A percentile compares a stretch with the other conserved stretches of the same genome.
These are phyloP conservation scores for Alauda arvensis DNA, from an alignment of 2,797 vertebrate genomes.

Conservation along the genomic window DNA sequence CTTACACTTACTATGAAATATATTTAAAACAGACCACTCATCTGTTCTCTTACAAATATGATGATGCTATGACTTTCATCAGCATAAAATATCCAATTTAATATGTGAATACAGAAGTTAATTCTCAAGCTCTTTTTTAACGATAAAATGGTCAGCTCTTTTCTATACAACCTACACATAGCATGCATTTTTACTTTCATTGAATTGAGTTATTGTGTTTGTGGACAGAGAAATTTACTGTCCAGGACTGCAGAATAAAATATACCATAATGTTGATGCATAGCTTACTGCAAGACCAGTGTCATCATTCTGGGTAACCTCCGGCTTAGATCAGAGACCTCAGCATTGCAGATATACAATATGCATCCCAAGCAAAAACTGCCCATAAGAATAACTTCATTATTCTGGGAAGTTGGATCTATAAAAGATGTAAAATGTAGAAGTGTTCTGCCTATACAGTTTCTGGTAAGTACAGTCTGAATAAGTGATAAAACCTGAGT, in stretches of 20 bases:
- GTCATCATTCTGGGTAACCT: constrained; percentile 65
- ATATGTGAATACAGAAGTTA: not conserved
- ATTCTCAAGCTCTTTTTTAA: constrained; percentile 2
- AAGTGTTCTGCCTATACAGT: constrained; percentile 60
- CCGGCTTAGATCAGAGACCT: constrained; percentile 60
- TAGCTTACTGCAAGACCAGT: constrained; percentile 51
- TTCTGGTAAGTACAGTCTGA: constrained; percentile 73
- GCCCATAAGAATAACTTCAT: constrained; percentile 71
- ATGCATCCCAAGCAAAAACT: constrained; percentile 68
- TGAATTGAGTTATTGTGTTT: constrained; percentile 60
- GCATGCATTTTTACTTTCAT: constrained; percentile 49
- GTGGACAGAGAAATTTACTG: constrained; percentile 57
- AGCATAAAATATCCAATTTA: constrained; percentile 29
- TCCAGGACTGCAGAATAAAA: constrained; percentile 44
- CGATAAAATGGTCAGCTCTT: constrained; percentile 10
- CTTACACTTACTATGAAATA: not conserved
- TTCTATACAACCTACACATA: not conserved
- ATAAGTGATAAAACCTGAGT: constrained; percentile 63
- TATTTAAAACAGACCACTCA: not conserved
- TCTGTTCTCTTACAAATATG: not conserved
- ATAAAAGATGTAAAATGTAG: constrained; percentile 71
- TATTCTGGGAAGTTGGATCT: constrained; percentile 76
- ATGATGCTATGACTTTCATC: constrained; percentile 12
- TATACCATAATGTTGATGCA: constrained; percentile 46
- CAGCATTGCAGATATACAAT: constrained; percentile 67